A percentile compares a stretch with the other conserved stretches of the same genome.
phyloP scores from a whole-genome alignment of 2,113 vertebrate species.

The chimpanzee (Pan troglodytes) region DNA sequence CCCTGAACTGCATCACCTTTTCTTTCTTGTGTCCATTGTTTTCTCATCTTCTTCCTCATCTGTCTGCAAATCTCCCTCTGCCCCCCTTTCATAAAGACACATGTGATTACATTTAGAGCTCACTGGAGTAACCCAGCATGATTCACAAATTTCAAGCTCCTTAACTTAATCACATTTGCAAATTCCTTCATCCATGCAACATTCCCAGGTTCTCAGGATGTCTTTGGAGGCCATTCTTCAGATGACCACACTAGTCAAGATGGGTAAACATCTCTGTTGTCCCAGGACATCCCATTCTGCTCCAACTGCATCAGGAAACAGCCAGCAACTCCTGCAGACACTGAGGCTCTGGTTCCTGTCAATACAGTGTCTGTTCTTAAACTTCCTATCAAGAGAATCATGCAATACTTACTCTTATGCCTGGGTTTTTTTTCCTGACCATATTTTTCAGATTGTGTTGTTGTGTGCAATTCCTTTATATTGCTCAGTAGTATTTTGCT shows the following conservation, averaged over 20 bases:
- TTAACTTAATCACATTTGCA: background rate
- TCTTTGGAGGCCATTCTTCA: background rate
- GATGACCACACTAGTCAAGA: background rate
- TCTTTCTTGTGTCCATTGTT: background rate
- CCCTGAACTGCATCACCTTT: background rate
- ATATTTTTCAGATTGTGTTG: too few relatives aligned
- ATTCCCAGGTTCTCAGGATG: background rate
- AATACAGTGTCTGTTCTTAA: background rate
- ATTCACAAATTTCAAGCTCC: background rate
- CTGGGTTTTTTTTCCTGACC: background rate
- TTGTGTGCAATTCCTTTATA: rapidly evolving
- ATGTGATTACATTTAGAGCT: background rate
- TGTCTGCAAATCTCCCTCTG: background rate
- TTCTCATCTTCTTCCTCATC: background rate
- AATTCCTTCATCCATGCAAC: background rate
- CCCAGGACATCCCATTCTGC: rapidly evolving
- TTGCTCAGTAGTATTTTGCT: rapidly evolving
- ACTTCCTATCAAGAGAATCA: too few relatives aligned
- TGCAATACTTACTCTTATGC: rapidly evolving
- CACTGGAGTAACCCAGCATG: background rate
- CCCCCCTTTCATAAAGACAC: background rate
- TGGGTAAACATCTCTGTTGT: rapidly evolving
- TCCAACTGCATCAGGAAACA: too few relatives aligned
- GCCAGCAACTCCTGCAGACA: background rate
- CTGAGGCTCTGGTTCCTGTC: rapidly evolving